Base-by-base conservation (phyloP, 92 coral and sea anemone species). In the Parazoanthus swiftii region DNA sequence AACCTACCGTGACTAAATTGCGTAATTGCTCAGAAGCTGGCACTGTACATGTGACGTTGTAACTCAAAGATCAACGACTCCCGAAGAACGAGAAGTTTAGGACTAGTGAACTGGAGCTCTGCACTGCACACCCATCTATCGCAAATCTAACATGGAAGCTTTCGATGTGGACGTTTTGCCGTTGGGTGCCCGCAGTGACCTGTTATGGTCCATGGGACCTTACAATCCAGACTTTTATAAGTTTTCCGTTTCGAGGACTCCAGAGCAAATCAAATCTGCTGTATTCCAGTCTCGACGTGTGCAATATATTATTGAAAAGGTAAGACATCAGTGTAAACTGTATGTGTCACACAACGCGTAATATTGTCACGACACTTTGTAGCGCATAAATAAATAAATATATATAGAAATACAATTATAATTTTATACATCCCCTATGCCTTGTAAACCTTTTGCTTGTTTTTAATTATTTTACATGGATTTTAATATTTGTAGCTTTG, bases 211-310 rank as follows among this genome's bases (percentile, higher is more conserved):
- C 76, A 7, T 93, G 72, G 94, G 91, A 86, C 84, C 90, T 11
- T 93, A 91, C 83, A 68, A 77, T 26, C 96, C 98, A 29, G 84
- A 90, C 42, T 86, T 81, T 54, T 95, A 95, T 88, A 95, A 95
- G 63, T 95, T 91, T 86, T 92, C 96, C 4, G 77, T 72, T 26
- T 66, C 89, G 25, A 87, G 96, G 81, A 91, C 85, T 8, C 94
- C 96, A 75, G 90, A 91, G 73, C 74, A 95, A 78, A 95, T 95
- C 18, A 95, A 95, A 81, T 50, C 79, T 15, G 94, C 93, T 68
- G 98, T 95, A 26, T 80, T 93, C 67, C 77, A 87, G 71, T 95
- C 98, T 26, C 89, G 96, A 77, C 90, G 98, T 21, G 98, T 95
- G 39, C 81, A 89, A 20, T 95, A 95, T 80, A 91, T 90, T 48